A percentile compares a stretch with the other conserved stretches of the same genome.
These are phyloP conservation scores for Myotis davidii DNA, from an alignment of 2,113 vertebrate genomes.

Conservation along the genomic window DNA sequence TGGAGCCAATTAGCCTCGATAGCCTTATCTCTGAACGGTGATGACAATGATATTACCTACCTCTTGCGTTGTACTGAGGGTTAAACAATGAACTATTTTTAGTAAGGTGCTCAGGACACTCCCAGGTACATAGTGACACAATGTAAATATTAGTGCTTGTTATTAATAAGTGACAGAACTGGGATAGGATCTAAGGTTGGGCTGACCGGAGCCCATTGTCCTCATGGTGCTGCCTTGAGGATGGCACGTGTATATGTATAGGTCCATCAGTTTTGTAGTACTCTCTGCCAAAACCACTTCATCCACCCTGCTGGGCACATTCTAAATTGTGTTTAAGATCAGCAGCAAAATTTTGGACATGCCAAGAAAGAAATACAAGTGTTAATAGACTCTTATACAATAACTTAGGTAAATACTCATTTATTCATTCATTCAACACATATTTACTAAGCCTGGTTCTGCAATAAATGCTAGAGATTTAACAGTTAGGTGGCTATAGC, in stretches of 20 bases:
- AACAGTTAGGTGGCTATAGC: background rate
- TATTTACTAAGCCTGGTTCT: background rate
- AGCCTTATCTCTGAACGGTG: background rate
- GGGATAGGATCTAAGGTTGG: background rate
- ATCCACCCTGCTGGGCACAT: background rate
- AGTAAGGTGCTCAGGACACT: background rate
- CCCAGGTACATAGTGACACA: background rate
- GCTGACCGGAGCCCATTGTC: background rate
- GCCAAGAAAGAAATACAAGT: background rate
- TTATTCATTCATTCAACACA: background rate
- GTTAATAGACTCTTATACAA: background rate
- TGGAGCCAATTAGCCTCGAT: background rate
- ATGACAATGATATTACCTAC: background rate
- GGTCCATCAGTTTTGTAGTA: background rate
- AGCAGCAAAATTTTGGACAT: slow-evolving; percentile 1
- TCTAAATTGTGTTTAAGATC: background rate
- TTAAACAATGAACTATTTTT: slow-evolving; percentile 40
- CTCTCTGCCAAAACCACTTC: background rate
- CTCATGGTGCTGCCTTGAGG: background rate
- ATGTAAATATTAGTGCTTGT: background rate
- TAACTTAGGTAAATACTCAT: background rate
- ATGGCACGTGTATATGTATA: background rate
- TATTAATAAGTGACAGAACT: background rate
- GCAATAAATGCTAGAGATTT: background rate
- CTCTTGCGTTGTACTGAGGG: background rate